phyloP scores from a whole-genome alignment of 2,797 vertebrate genomes.

The Crenuchus spilurus region DNA sequence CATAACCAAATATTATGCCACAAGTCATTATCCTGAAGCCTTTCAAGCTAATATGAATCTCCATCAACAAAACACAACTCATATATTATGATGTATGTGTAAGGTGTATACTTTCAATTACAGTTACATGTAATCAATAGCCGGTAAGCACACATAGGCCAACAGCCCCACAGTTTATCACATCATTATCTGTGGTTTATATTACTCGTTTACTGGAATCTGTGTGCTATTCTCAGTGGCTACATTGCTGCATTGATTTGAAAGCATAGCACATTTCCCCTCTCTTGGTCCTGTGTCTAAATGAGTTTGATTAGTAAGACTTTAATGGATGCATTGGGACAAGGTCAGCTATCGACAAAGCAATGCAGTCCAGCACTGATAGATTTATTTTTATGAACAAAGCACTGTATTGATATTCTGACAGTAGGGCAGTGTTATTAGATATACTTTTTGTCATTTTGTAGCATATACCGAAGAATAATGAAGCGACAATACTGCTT shows the following conservation, averaged over 20 bases:
- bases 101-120: background rate
- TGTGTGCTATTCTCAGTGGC: background rate
- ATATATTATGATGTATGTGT: background rate
- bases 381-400: slow-evolving; percentile 33
- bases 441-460: slow-evolving; percentile 13
- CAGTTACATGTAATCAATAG: background rate
- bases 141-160: background rate
- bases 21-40: background rate
- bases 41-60: background rate
- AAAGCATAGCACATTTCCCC: slow-evolving; percentile 34
- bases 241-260: slow-evolving; percentile 27
- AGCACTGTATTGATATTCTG: slow-evolving; percentile 43
- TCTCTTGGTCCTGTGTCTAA: slow-evolving; percentile 10
- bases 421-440: slow-evolving; percentile 2
- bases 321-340: slow-evolving; percentile 40
- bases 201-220: slow-evolving; percentile 35
- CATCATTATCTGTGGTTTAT: slow-evolving; percentile 14
- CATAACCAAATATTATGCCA: background rate
- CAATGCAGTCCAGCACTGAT: slow-evolving; percentile 37
- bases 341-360: slow-evolving; percentile 49
- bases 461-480: background rate
- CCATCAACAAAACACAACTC: background rate
- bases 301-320: slow-evolving; percentile 48
- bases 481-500: background rate
- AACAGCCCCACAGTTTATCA: background rate